phyloP scores from a whole-genome alignment of 2,797 vertebrate species.

The Bradypodion ventrale region DNA sequence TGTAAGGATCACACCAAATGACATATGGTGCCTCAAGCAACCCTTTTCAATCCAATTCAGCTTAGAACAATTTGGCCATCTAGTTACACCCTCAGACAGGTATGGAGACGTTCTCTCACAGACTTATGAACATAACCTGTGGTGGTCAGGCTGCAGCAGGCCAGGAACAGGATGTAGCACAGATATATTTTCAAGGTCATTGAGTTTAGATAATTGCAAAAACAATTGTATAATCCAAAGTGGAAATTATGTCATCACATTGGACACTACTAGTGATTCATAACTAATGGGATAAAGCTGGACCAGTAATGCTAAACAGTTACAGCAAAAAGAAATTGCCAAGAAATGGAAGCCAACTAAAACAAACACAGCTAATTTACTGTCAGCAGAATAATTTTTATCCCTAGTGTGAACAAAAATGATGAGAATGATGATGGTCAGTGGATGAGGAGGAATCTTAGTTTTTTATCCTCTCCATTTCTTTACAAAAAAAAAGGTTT shows the following conservation, averaged over 20 bases:
- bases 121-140: background rate
- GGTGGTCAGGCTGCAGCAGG: constrained; percentile 5
- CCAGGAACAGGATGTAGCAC: background rate
- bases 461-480: background rate
- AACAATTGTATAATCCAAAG: background rate
- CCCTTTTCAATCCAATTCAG: too few species aligned
- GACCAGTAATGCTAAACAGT: constrained; percentile 38
- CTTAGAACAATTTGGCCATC: too few species aligned
- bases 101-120: constrained; percentile 9
- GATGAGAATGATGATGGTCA: background rate
- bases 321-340: constrained; percentile 22
- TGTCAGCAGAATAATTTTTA: constrained; percentile 22
- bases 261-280: background rate
- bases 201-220: constrained; percentile 25
- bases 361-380: constrained; percentile 1
- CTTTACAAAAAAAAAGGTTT: background rate
- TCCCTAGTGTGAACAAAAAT: constrained; percentile 5
- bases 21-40: too few species aligned
- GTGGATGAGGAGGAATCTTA: background rate
- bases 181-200: constrained; percentile 18
- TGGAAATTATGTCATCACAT: constrained; percentile 2
- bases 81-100: too few species aligned
- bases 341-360: constrained; percentile 6
- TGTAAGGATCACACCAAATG: too few species aligned
- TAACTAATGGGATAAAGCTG: constrained; percentile 34